Base-by-base conservation (phyloP, 2,888 invertebrate genomes). In the Acholoe squamosa region DNA sequence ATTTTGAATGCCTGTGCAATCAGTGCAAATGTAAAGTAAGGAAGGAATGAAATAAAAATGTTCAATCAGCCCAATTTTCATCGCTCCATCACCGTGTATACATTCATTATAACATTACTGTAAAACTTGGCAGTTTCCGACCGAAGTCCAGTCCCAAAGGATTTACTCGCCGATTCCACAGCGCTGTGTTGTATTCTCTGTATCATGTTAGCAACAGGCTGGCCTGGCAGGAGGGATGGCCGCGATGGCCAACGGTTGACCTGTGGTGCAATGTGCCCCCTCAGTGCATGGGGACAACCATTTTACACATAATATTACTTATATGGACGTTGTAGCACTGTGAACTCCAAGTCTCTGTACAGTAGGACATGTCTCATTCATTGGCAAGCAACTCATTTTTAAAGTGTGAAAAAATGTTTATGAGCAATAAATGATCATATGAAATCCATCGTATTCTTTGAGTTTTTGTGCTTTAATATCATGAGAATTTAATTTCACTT, bases 321-420 rank as follows among this genome's bases (percentile, higher is more conserved):
- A 86, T 86, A 56, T 86, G 86, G 86, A 86, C 86, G 86, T 86
- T 86, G 86, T 86, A 86, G 86, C 86, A 54, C 86, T 86, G 86
- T 86, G 86, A 86, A 86, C 28, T 86, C 52, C 56, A 51, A 84
- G 71, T 84, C 84, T 33, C 51, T 86, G 86, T 86, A 86, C 86
- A 86, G 86, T 86, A 86, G 86, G 86, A 86, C 54, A 86, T 86
- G 86, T 86, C 86, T 86, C 86, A 86, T 86, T 86, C 86, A 86
- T 86, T 86, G 86, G 86, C 52, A 52, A 86, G 86, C 54, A 86
- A 86, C 86, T 86, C 86, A 86, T 86, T 86, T 86, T 86, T 86
- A 86, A 86, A 54, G 86, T 86, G 86, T 86, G 86, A 43, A 84
- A 16, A 84, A 86, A 52, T 86, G 86, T 86, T 86, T 86, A 86